Evolutionary conservation across 2,113 vertebrate species (phyloP).

Genomic region (Indicator indicator): DNA sequence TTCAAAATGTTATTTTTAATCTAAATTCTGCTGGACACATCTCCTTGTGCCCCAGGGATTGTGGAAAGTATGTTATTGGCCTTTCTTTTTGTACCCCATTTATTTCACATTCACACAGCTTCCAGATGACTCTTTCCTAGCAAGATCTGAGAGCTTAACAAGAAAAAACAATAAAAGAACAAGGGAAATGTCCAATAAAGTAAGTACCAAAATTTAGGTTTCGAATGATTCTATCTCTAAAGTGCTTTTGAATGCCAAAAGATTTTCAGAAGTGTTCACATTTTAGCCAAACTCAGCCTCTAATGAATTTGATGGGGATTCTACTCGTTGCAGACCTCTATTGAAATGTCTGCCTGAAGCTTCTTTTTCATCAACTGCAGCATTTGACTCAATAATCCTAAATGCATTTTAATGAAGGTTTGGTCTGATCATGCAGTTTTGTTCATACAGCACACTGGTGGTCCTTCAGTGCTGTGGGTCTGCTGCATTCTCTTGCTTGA

Average conservation of each 20-base stretch:
- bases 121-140: neutral
- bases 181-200: neutral
- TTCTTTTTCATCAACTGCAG: neutral
- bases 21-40: constrained; percentile 9
- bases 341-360: neutral
- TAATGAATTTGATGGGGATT: neutral
- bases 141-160: neutral
- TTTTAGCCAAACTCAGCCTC: neutral
- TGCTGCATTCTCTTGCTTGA: neutral
- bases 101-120: neutral
- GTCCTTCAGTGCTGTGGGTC: neutral
- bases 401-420: neutral
- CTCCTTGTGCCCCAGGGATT: constrained; percentile 21
- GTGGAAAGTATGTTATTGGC: neutral
- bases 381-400: neutral
- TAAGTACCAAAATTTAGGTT: neutral
- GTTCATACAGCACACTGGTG: neutral
- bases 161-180: neutral
- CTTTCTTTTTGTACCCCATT: constrained; percentile 50
- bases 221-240: neutral
- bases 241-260: neutral
- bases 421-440: neutral
- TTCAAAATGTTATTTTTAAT: constrained; percentile 47
- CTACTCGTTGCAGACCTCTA: neutral
- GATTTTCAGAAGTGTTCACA: neutral